A percentile compares a stretch with the other conserved stretches of the same genome.
phyloP scores from a whole-genome alignment of 1,140 invertebrate species.

The Mesaphorura yosii region DNA sequence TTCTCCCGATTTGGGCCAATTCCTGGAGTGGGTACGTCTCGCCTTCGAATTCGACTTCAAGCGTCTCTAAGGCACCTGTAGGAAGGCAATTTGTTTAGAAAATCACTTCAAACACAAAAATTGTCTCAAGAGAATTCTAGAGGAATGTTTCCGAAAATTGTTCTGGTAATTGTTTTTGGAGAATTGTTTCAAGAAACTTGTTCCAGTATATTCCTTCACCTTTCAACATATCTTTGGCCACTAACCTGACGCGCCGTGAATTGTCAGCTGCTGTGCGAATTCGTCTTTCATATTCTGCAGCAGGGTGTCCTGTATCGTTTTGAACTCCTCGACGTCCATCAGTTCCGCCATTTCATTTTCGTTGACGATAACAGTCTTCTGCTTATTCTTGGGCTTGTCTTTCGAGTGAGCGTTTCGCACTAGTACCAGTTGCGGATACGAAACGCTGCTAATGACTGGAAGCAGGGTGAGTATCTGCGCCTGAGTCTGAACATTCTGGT shows the following conservation, averaged over 20 bases:
- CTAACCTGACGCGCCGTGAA: constrained; percentile 37
- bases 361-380: constrained; percentile 53
- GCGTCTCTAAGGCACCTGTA: constrained; percentile 49
- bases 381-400: constrained; percentile 36
- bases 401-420: constrained; percentile 31
- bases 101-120: constrained; percentile 4
- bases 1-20: constrained; percentile 72
- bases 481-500: no score
- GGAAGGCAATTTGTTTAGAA: constrained; percentile 3
- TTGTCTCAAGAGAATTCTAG: background rate
- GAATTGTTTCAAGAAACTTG: no score
- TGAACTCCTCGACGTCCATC: constrained; percentile 56
- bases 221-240: background rate
- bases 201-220: background rate
- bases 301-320: constrained; percentile 49
- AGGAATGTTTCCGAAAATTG: no score
- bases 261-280: constrained; percentile 58
- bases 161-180: no score
- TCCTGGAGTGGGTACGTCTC: constrained; percentile 75
- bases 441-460: no score
- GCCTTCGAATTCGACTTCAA: constrained; percentile 62
- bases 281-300: constrained; percentile 62
- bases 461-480: no score
- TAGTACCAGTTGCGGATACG: no score
- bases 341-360: constrained; percentile 54